Conservation (phyloP, 2,888 invertebrate genomes). For the Oscheius myriophilus region DNA sequence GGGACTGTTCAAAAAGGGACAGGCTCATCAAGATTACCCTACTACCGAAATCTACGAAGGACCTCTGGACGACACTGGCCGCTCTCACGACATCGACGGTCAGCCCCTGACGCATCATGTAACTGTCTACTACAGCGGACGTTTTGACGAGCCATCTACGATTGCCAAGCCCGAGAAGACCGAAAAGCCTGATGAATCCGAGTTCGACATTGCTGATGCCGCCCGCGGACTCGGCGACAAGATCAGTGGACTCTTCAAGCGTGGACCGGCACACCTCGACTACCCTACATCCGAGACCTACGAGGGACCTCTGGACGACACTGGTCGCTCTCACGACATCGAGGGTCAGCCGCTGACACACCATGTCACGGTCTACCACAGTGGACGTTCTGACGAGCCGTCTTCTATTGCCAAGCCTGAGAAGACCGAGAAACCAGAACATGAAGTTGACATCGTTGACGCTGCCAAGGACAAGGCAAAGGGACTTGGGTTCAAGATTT, state of each 20-base stretch:
- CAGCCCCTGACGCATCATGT: constrained; percentile 38
- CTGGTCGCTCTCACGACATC: constrained; percentile 24
- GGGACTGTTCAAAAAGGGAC: constrained; percentile 35
- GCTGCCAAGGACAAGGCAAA: constrained; percentile 30
- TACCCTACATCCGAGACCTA: constrained; percentile 45
- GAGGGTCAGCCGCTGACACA: constrained; percentile 35
- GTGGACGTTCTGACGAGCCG: constrained; percentile 37
- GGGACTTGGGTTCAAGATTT: constrained; percentile 31
- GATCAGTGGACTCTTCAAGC: constrained; percentile 49
- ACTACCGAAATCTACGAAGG: constrained; percentile 37
- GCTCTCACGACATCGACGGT: constrained; percentile 33
- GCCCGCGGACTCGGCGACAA: constrained; percentile 21
- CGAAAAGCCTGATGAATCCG: constrained; percentile 2
- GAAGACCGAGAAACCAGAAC: constrained; percentile 21
- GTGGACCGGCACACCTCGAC: constrained; percentile 42
- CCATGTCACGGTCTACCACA: constrained; percentile 44
- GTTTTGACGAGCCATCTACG: constrained; percentile 27
- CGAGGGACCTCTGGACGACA: constrained; percentile 38
- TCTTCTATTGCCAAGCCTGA: constrained; percentile 24
- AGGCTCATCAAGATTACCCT: constrained; percentile 49
- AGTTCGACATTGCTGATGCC: constrained; percentile 16
- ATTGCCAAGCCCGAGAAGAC: too few relatives aligned
- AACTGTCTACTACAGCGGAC: constrained; percentile 38
- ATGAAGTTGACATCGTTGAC: constrained; percentile 36
- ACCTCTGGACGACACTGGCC: constrained; percentile 31